These are phyloP conservation scores for Acyrthosiphon pisum DNA, from an alignment of 1,140 invertebrate species.

Conservation along the genomic window DNA sequence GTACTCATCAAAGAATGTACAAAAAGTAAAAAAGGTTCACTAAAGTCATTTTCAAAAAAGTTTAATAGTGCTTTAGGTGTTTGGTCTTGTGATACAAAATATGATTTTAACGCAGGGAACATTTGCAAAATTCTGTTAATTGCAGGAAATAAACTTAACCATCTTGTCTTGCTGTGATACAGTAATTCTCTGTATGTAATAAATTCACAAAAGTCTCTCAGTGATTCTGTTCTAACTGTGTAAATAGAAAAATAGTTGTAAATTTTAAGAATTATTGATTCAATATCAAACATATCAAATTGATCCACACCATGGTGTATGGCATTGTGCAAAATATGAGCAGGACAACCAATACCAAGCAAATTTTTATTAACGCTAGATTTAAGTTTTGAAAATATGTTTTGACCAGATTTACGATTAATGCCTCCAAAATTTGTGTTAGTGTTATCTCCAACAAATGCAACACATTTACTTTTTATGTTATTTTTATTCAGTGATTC, in stretches of 20 bases:
- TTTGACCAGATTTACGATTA: not conserved
- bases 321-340: constrained; percentile 20
- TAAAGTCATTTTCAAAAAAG: constrained; percentile 23
- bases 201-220: not conserved
- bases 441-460: not conserved
- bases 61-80: constrained; percentile 27
- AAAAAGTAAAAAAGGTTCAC: constrained; percentile 40
- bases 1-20: constrained; percentile 26
- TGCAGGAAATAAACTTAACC: constrained; percentile 26
- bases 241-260: constrained; percentile 70
- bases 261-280: constrained; percentile 64
- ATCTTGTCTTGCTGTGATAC: not conserved
- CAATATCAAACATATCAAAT: constrained; percentile 22
- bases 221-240: not conserved
- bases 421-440: constrained; percentile 18
- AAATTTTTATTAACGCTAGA: not conserved
- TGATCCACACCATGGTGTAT: constrained; percentile 23
- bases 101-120: constrained; percentile 27
- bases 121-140: constrained; percentile 30
- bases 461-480: not conserved
- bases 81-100: constrained; percentile 10
- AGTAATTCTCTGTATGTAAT: constrained; percentile 12
- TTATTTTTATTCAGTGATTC: not conserved
- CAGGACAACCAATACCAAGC: constrained; percentile 27
- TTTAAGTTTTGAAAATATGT: not conserved